phyloP scores from a whole-genome alignment of 2,797 vertebrate genomes.

The Artibeus lituratus region DNA sequence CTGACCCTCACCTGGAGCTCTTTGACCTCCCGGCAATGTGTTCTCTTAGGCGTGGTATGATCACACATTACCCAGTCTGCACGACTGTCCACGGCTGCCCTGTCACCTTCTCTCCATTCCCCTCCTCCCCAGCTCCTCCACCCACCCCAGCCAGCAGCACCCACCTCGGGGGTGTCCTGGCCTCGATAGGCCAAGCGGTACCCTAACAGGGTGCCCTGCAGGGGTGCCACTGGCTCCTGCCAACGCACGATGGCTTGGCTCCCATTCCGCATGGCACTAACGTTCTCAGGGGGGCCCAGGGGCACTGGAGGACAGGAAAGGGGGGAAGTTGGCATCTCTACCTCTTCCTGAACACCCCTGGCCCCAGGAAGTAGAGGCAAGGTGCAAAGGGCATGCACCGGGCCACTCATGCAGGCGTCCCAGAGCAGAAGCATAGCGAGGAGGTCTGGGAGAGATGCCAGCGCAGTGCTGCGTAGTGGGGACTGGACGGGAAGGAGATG shows the following conservation, averaged over 20 bases:
- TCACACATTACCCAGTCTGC: accelerated
- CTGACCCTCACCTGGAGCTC: neutral
- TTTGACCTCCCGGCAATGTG: neutral
- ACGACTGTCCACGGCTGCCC: neutral
- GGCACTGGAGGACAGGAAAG: slow-evolving; percentile 85
- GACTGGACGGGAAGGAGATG: neutral
- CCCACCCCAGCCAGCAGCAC: slow-evolving; percentile 31
- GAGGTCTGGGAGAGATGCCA: neutral
- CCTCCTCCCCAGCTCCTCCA: neutral
- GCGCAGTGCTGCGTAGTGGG: neutral
- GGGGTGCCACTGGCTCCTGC: slow-evolving; percentile 82
- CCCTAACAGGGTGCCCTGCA: slow-evolving; percentile 89
- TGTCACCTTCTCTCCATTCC: neutral
- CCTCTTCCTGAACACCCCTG: slow-evolving; percentile 57
- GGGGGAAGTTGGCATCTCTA: slow-evolving; percentile 77
- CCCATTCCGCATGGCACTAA: slow-evolving; percentile 85
- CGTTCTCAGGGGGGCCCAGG: slow-evolving; percentile 85
- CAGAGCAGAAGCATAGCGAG: neutral
- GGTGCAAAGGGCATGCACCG: neutral
- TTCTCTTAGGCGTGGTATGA: accelerated
- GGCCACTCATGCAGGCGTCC: neutral
- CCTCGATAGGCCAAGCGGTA: slow-evolving; percentile 89
- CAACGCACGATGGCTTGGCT: slow-evolving; percentile 86
- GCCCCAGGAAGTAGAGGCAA: slow-evolving; percentile 42
- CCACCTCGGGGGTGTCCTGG: slow-evolving; percentile 84